phyloP scores from a whole-genome alignment of 2,888 invertebrate genomes.

The Caenorhabditis sp. region DNA sequence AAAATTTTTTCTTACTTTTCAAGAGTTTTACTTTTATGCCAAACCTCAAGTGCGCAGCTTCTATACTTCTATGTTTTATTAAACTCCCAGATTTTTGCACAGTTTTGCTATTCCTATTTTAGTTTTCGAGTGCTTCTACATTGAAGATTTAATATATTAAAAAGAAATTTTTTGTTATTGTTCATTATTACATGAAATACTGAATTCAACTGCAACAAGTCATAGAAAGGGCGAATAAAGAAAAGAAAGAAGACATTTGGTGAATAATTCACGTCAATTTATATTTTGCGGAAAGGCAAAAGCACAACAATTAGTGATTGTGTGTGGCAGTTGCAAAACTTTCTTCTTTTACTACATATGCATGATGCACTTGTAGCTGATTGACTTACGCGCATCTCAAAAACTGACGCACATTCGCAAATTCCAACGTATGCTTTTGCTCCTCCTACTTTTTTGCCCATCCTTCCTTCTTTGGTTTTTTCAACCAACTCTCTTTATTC shows the following conservation, averaged over 20 bases:
- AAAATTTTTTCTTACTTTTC: no score
- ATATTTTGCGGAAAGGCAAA: background rate
- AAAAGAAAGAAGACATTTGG: background rate
- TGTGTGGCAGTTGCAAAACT: background rate
- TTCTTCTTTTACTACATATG: background rate
- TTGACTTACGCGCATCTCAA: slow-evolving; percentile 43
- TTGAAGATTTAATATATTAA: no score
- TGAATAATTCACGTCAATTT: background rate
- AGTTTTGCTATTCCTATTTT: no score
- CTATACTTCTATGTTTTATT: no score
- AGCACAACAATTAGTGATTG: background rate
- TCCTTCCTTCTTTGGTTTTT: no score
- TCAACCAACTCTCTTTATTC: no score
- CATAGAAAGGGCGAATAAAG: background rate
- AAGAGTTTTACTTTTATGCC: background rate
- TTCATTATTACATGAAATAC: no score
- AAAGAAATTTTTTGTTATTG: no score
- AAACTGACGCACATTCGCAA: background rate
- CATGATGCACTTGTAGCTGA: slow-evolving; percentile 40
- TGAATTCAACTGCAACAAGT: no score
- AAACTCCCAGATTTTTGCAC: no score
- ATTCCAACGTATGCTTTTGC: background rate
- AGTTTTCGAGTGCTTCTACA: background rate
- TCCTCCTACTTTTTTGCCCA: background rate
- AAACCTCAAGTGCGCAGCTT: background rate